Base-by-base conservation (phyloP, 1,140 invertebrate genomes). In the Plectus sambesii region DNA sequence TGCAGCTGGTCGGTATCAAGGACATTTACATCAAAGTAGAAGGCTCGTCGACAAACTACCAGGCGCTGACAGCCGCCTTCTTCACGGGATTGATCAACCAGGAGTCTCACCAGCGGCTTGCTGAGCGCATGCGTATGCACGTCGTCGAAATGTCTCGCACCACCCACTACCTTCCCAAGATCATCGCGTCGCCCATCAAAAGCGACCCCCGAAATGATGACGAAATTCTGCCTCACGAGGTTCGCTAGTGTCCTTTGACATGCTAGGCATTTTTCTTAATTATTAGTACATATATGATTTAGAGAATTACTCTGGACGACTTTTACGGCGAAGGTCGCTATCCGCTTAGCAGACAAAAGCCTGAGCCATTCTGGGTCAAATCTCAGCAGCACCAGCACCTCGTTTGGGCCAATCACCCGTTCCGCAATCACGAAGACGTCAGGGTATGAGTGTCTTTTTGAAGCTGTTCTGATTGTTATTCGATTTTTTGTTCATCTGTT, bases 1-100 rank as follows among this genome's bases (percentile, higher is more conserved):
- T n/a, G n/a, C 22, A 78, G 72, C 80, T 80, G 25, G 84, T 92
- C 60, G 92, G 92, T 8, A 97, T 98, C 57, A 87, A 84, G 70
- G 83, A 98, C 74, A 53, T 98, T 0, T 75, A 86, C 69, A 86
- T 81, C 0, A 94, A 92, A 77, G 75, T 92, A 29, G 92, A 97
- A 73, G 89, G 90, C 0, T 59, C 60, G 17, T 64, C 69, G 1
- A 70, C 63, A 36, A 77, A 77, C 47, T 70, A 71, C 38, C 42
- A 61, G 5, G 66, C 61, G 2, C 25, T 66, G 3, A 65, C 83
- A 0, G 92, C 89, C 70, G 90, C 89, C 17, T 97, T 98, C 72
- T 83, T 97, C 58, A 77, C 86, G 58, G 93, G 90, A 8, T 71
- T 98, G 2, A 69, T 88, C 29, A 79, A 81, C 68, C 89, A 96